Evolutionary conservation across 2,797 vertebrate species (phyloP).

Genomic region (Cirrhinus molitorella): DNA sequence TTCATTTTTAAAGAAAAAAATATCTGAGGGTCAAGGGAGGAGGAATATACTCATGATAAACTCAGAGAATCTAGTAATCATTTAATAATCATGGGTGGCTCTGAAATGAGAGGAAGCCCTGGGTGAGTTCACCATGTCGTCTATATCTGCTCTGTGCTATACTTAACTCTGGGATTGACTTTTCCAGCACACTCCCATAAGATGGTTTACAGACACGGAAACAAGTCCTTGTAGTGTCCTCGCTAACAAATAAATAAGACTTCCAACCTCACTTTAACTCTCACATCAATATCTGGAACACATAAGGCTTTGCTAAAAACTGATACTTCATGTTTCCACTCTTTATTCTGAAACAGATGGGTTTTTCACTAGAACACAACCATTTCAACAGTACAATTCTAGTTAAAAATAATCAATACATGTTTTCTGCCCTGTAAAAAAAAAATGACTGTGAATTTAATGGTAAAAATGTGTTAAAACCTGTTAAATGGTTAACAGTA

Average conservation of each 20-base stretch:
- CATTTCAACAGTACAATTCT: neutral
- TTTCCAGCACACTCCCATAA: conserved; percentile 34
- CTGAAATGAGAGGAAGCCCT: neutral
- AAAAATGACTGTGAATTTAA: too few relatives aligned
- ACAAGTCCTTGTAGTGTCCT: neutral
- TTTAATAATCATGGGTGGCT: conserved; percentile 9
- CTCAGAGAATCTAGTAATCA: neutral
- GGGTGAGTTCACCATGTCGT: conserved; percentile 25
- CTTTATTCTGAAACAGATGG: neutral
- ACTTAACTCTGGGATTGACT: conserved; percentile 30
- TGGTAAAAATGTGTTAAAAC: too few relatives aligned
- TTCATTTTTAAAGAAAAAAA: neutral
- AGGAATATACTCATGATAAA: neutral
- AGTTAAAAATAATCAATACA: too few relatives aligned
- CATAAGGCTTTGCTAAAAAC: neutral
- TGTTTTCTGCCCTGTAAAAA: too few relatives aligned
- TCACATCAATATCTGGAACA: neutral
- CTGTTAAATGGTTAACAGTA: too few relatives aligned
- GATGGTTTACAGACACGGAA: conserved; percentile 3
- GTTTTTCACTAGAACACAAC: neutral
- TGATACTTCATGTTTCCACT: too few relatives aligned
- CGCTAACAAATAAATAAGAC: neutral
- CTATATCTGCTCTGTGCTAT: conserved; percentile 29
- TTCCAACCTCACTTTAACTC: neutral
- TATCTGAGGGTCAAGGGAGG: neutral